Evolutionary conservation across 2,888 invertebrate species (phyloP), one percentile per base, ranked within the genome.

Genomic region (Philereme vetulata): DNA sequence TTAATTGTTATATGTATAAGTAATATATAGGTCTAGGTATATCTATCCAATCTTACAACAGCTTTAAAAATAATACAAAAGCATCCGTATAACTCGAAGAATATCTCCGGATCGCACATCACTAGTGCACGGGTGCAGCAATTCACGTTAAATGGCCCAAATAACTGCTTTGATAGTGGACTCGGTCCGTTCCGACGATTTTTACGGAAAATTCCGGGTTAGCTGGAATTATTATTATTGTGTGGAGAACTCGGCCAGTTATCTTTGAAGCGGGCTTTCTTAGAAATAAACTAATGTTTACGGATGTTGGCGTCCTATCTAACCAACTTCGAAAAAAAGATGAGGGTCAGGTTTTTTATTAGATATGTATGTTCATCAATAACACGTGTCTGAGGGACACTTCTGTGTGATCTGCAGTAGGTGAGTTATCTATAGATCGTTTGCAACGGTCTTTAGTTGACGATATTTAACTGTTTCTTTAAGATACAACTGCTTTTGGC

Each of bases 111-210:
- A 38, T 87, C 88, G 81, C 74, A 81, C 50, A 36, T 10, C 45
- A 32, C 62, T 64, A 49, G 65, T 33, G 11, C 70, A 67, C 35
- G 35, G 10, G 45, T 65, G 66, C 71, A 75, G 71, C 75, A 86
- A 86, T 84, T 90, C 85, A 89, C 80, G 88, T 89, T 89, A 82
- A 90, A 90, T 89, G 87, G 90, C 78, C 85, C 89, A 84, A 84
- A 84, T 86, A 87, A 86, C 85, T 83, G 84, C 76, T 80, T 75
- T 79, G 86, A 85, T 85, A 61, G 57, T 59, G 67, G 76, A 82
- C 84, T 78, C 80, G 72, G 82, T 82, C 82, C 74, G 74, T 78
- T 84, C 82, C 81, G 78, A 78, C 80, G 80, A 84, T 87, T 88
- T 86, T 86, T 88, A 82, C 78, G 74, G 75, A 82, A 77, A 83